Percentiles rank a stretch among this genome's conserved stretches.
phyloP scores from a whole-genome alignment of 2,113 vertebrate species.

The Reinhardtius hippoglossoides region DNA sequence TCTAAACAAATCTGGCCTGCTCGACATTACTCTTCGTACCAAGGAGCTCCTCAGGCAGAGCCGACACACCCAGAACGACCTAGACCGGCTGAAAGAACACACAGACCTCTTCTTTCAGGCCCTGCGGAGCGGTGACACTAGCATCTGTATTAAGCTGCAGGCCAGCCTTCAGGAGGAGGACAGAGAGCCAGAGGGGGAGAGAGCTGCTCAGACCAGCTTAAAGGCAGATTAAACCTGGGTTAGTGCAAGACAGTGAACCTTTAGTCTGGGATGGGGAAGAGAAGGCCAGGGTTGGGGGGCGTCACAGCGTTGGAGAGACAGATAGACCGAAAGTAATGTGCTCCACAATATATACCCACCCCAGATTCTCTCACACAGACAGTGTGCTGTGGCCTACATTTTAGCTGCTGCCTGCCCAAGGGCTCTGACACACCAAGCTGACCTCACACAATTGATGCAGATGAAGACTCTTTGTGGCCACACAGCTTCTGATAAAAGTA shows the following conservation, averaged over 20 bases:
- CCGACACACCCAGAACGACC: slow-evolving; percentile 88
- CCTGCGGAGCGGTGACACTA: slow-evolving; percentile 83
- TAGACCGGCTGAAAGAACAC: slow-evolving; percentile 89
- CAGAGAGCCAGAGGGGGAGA: slow-evolving; percentile 45
- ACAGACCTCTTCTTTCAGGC: slow-evolving; percentile 88
- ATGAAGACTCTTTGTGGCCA: slow-evolving; percentile 21
- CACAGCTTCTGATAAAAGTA: not conserved
- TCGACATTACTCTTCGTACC: slow-evolving; percentile 93
- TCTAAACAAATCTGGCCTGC: slow-evolving; percentile 87
- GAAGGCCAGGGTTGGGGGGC: slow-evolving; percentile 13
- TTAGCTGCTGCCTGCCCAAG: slow-evolving; percentile 32
- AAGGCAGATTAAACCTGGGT: slow-evolving; percentile 57
- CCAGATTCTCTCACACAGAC: slow-evolving; percentile 18
- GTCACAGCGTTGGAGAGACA: slow-evolving; percentile 24
- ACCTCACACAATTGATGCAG: slow-evolving; percentile 16
- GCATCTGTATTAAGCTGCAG: slow-evolving; percentile 86
- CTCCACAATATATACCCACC: slow-evolving; percentile 29
- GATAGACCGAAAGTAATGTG: slow-evolving; percentile 65
- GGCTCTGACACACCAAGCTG: slow-evolving; percentile 50
- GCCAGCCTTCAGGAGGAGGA: slow-evolving; percentile 77
- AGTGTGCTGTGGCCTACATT: slow-evolving; percentile 71
- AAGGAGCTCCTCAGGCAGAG: slow-evolving; percentile 94
- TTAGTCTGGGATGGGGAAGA: slow-evolving; percentile 25
- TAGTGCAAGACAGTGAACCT: slow-evolving; percentile 23
- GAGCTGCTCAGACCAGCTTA: slow-evolving; percentile 16